Evolutionary conservation across 2,888 invertebrate species (phyloP), one percentile per base, ranked within the genome.

Genomic region (Colostygia pectinataria): DNA sequence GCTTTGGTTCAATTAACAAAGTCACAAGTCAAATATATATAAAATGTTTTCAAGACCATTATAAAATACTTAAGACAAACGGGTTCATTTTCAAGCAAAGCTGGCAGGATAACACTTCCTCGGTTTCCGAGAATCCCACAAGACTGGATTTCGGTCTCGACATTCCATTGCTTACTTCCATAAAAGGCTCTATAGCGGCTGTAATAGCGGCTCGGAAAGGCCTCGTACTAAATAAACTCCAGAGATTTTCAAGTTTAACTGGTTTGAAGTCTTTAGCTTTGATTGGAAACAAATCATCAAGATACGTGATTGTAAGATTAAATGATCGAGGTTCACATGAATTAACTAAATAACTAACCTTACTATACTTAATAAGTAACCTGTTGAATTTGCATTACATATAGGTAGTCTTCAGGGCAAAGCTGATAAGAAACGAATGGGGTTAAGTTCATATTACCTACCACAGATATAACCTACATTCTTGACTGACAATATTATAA

Each of bases 101-200:
- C 41, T 56, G 39, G 18, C 37, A 53, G 52, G 49, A 59, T 51
- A 57, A 59, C 56, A 53, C 58, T 63, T 44, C 52, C 44, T 46
- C 36, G 23, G 23, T 43, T 77, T 78, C 78, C 61, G 45, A 71
- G 78, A 78, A 77, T 57, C 58, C 43, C 53, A 50, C 48, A 41
- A 55, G 64, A 74, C 74, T 68, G 70, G 75, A 71, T 77, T 76
- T 76, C 46, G 62, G 59, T 65, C 63, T 65, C 60, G 24, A 32
- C 68, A 70, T 74, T 72, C 70, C 68, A 64, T 57, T 38, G 47
- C 61, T 56, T 60, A 39, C n/a, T n/a, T n/a, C 67, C 73, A 59
- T 65, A 59, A 65, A 72, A 59, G 66, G 62, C 40, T 45, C 40
- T 45, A 55, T 33, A 42, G 55, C 71, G 66, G 67, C 63, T 59